Base-by-base conservation (phyloP, 1,140 invertebrate genomes). In the Pomacea maculata region DNA sequence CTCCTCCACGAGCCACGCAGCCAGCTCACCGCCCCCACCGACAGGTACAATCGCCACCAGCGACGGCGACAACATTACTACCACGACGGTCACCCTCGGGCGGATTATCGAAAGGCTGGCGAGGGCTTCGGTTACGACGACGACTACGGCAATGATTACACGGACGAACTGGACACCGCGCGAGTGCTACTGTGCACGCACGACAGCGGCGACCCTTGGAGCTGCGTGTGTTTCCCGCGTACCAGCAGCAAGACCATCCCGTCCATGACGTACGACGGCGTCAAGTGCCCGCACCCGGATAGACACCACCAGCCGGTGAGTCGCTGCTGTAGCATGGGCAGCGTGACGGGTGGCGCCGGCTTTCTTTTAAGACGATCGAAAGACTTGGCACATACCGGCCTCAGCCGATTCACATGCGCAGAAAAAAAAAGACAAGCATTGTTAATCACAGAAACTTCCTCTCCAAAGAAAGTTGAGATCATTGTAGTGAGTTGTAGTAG, bases 251-350 rank as follows among this genome's bases (percentile, higher is more conserved):
- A 71, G 75, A 72, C 75, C 34, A 83, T 85, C n/a, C 84, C 84
- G 19, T 84, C 86, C 72, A 87, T 85, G 84, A 79, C 85, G n/a
- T 87, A 87, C 63, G 85, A 87, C 55, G 80, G 82, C 45, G 77
- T 87, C 34, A 80, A 81, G 25, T 87, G 86, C 80, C 83, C 83
- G 19, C 85, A 85, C 70, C 75, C 82, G 7, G 55, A 83, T 29
- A 78, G 82, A 34, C 75, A 82, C 45, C 78, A 83, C 52, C 83
- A 82, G 64, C 82, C 77, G 65, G 77, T 78, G 29, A 68, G 77
- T 70, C 1, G 11, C 34, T 45, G 34, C 34, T 45, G 34, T 45
- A n/a, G 14, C 67, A n/a, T 17, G 17, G 17, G 64, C 5, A 7
- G 64, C 64, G 64, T 65, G n/a, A 4, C 17, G 12, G 14, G 21